Conservation (phyloP, 2,888 invertebrate species). For the Diachrysia chrysitis region DNA sequence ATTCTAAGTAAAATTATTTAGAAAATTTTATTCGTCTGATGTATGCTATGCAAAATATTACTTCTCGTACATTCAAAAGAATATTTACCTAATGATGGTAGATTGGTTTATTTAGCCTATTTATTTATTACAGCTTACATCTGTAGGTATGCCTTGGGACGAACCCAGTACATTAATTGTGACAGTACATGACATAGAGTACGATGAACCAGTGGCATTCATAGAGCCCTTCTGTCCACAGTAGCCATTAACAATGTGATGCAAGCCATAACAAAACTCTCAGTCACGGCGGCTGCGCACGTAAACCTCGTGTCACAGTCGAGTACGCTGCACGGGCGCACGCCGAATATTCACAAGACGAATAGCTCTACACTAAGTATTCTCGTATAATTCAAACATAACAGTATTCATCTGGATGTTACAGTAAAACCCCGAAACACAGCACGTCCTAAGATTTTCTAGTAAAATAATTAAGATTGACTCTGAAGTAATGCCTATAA, state of each 20-base stretch:
- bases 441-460: no score
- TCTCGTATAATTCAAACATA: background rate
- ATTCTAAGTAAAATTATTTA: no score
- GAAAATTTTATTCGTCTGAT: no score
- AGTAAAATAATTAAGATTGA: no score
- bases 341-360: conserved; percentile 43
- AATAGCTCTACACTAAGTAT: conserved; percentile 18
- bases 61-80: no score
- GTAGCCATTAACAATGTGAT: conserved; percentile 55
- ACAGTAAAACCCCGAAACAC: no score
- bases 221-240: conserved; percentile 60
- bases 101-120: no score
- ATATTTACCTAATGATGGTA: no score
- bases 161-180: background rate
- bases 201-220: conserved; percentile 32
- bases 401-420: no score
- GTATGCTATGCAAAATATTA: no score
- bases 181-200: conserved; percentile 18
- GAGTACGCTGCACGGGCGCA: conserved; percentile 64
- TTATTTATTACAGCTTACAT: no score
- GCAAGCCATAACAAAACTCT: conserved; percentile 73
- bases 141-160: background rate
- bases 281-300: conserved; percentile 77
- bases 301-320: conserved; percentile 74
- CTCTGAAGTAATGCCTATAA: no score